Evolutionary conservation across 2,797 vertebrate genomes (phyloP), one percentile per base, ranked within the genome.

Genomic region (Argya squamiceps): DNA sequence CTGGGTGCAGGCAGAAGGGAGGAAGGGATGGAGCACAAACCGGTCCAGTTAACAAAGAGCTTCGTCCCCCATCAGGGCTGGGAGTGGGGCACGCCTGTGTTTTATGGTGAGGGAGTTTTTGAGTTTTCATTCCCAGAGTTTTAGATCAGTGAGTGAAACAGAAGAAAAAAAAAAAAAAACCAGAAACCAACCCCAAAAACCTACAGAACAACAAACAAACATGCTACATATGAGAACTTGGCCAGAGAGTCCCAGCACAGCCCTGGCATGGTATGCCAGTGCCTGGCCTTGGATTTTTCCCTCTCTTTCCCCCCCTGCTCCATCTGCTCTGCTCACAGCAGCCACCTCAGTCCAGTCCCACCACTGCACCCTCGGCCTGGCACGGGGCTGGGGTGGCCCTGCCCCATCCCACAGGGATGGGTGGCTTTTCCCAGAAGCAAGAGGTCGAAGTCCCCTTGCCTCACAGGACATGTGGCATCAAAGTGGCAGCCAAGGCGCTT

Each of bases 201-300:
- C 73, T 84, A 93, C 5, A 4, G 46, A 84, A 87, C 56, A 41
- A 93, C 67, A 70, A 95, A 85, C 60, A 62, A 68, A 91, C 92
- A 75, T 96, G 97, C 97, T 97, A 97, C 96, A 94, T 96, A 86
- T 75, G 67, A 92, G 89, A 78, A 60, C 56, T 47, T 4, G 10
- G 65, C 80, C 14, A 19, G 77, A 58, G 15, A 9, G 58, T 60
- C 47, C 87, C 10, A 8, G 82, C 77, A 34, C 46, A 34, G 75
- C 76, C 43, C 67, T 34, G 50, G 49, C 20, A 34, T 9, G 46
- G 46, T 46, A 41, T 70, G 46, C 21, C 4, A 19, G 17, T 18
- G 49, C 46, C 46, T 82, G 73, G 60, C 81, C 67, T 55, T 36
- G 46, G 53, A 22, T 73, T 88, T 81, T 84, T 49, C n/a, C 22